Conservation (phyloP, 1,140 invertebrate species). For the Brachionus rubens region DNA sequence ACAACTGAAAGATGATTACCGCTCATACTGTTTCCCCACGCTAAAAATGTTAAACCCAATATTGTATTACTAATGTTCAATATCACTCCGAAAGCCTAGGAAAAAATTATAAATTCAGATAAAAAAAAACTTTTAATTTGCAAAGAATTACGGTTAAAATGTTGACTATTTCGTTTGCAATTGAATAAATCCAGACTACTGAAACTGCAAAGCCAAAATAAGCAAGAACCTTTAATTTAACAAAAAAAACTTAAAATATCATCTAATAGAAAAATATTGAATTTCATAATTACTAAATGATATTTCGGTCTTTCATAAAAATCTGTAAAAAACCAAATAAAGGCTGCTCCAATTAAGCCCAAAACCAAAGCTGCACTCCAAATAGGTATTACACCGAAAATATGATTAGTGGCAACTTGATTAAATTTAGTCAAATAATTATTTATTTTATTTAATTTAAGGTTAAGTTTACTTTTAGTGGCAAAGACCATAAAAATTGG, state of each 20-base stretch:
- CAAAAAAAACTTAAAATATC: neutral
- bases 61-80: conserved; percentile 67
- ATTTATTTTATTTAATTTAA: neutral
- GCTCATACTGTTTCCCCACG: conserved; percentile 71
- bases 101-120: neutral
- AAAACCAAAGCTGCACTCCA: neutral
- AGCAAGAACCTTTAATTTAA: conserved; percentile 62
- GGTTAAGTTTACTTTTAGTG: conserved; percentile 51
- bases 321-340: conserved; percentile 4
- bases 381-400: conserved; percentile 1
- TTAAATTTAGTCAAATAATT: neutral
- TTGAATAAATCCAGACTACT: conserved; percentile 68
- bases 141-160: conserved; percentile 61
- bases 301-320: conserved; percentile 28
- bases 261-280: neutral
- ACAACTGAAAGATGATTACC: conserved; percentile 58
- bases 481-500: conserved; percentile 62
- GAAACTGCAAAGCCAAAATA: conserved; percentile 68
- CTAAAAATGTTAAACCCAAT: conserved; percentile 69
- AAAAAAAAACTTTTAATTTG: neutral
- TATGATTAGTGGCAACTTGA: neutral
- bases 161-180: conserved; percentile 69
- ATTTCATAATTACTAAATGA: conserved; percentile 18
- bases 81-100: conserved; percentile 64
- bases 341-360: neutral